Evolutionary conservation across 1,140 invertebrate species (phyloP).

Genomic region (Drosophila navojoa): DNA sequence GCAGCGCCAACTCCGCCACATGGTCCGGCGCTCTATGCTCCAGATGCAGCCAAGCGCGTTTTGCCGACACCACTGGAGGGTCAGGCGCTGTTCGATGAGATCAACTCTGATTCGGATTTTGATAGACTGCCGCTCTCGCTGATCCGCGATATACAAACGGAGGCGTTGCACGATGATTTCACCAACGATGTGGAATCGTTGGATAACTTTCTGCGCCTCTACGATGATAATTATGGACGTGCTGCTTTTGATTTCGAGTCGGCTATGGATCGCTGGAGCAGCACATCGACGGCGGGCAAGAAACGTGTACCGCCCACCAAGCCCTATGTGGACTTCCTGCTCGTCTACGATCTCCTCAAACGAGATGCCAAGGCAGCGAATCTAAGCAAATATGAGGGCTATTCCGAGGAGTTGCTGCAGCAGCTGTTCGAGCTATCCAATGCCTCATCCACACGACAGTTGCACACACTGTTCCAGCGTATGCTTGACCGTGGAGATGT

Average conservation of each 20-base stretch:
- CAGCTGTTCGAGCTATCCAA: conserved; percentile 69
- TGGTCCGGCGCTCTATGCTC: conserved; percentile 66
- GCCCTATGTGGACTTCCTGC: conserved; percentile 81
- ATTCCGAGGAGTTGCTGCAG: conserved; percentile 71
- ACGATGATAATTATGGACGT: conserved; percentile 81
- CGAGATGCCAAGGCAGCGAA: conserved; percentile 81
- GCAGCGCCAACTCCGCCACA: conserved; percentile 59
- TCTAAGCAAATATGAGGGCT: conserved; percentile 81
- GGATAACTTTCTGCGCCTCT: conserved; percentile 80
- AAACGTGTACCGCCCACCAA: conserved; percentile 82
- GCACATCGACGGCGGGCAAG: conserved; percentile 77
- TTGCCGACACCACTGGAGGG: conserved; percentile 44
- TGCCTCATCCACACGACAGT: conserved; percentile 68
- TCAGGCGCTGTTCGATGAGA: conserved; percentile 68
- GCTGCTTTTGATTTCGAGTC: conserved; percentile 73
- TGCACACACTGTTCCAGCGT: conserved; percentile 71
- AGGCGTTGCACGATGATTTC: conserved; percentile 69
- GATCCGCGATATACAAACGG: conserved; percentile 75
- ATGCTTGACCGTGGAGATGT: conserved; percentile 78
- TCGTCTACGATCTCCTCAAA: conserved; percentile 82
- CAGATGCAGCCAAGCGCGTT: conserved; percentile 1
- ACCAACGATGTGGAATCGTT: conserved; percentile 79
- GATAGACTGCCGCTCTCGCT: conserved; percentile 70
- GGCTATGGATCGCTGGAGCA: conserved; percentile 79
- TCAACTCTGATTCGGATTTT: conserved; percentile 65